Conservation (phyloP, 53 echinoderm and acorn worm genomes). For the Crossaster papposus region DNA sequence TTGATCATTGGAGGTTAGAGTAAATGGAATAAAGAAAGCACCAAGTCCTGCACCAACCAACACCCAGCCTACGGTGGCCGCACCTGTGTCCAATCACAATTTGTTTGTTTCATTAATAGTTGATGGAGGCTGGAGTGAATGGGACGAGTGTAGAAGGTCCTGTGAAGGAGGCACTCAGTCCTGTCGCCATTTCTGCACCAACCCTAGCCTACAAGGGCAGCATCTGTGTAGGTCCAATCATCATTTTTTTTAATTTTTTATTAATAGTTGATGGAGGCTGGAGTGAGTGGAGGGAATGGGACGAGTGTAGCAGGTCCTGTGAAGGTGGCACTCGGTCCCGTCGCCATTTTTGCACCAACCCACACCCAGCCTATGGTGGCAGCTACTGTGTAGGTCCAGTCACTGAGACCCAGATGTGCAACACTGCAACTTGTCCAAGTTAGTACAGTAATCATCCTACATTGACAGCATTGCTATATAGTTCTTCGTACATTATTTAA, state of each 20-base stretch:
- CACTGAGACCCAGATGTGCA: conserved; percentile 51
- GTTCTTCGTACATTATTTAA: neutral
- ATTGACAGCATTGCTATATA: no score
- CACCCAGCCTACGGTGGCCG: conserved; percentile 61
- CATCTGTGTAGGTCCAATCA: no score
- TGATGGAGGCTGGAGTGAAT: no score
- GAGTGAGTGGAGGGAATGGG: conserved; percentile 62
- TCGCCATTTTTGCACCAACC: conserved; percentile 66
- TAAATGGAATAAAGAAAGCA: no score
- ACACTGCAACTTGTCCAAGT: conserved; percentile 64
- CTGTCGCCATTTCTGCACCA: no score
- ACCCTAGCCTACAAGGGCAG: no score
- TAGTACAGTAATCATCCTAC: conserved; percentile 10
- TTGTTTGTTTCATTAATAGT: conserved; percentile 19
- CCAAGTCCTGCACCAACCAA: conserved; percentile 63
- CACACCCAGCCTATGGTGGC: conserved; percentile 66
- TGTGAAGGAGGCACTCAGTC: no score
- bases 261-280: conserved; percentile 65
- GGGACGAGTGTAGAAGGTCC: no score
- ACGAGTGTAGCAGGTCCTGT: conserved; percentile 52
- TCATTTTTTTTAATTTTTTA: no score
- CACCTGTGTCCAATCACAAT: conserved; percentile 18
- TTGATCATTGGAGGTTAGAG: no score
- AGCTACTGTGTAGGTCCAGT: conserved; percentile 25
- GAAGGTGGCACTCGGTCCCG: conserved; percentile 53